Evolutionary conservation across 1,140 invertebrate genomes (phyloP), one percentile per base, ranked within the genome.

Genomic region (Drosophila rufa): DNA sequence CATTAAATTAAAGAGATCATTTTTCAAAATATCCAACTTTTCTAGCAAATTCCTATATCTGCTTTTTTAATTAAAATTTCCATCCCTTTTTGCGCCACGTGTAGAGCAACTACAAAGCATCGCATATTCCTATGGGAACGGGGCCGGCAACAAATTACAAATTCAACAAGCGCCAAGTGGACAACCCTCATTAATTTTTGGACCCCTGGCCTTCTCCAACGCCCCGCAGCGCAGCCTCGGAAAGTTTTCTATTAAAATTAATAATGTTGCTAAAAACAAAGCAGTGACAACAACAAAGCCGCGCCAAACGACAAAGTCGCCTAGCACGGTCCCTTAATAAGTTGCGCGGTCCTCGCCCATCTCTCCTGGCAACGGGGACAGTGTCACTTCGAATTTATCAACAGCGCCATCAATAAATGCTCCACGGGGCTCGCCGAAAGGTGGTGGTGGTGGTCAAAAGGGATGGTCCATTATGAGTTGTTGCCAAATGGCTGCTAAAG

Each of bases 241-340:
- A 74, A 91, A 85, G 82, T 91, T 90, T 90, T 91, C 85, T 90
- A 90, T 90, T 90, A 90, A 90, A 90, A 90, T 90, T 90, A 90
- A 90, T 90, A 90, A 90, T 90, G 86, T 86, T 90, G 61, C 86
- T 74, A 50, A 82, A 90, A 80, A 85, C 71, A 80, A 84, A 80
- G 77, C 67, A 57, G 55, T 40, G 57, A 55, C 61, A 83, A 75
- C 69, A 75, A 67, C 61, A 79, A 58, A 85, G 53, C 56, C 66
- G 47, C 51, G 47, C 38, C 80, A 74, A 71, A 71, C 59, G 50
- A 84, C 74, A 75, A 78, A 78, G 80, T 68, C 65, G 46, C 77
- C 45, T 55, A 83, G 83, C 83, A 50, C 30, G 71, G 66, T 55
- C 77, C 64, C 40, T 67, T 76, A 86, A 86, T 79, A 86, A 86